Evolutionary conservation across 2,797 vertebrate species (phyloP).

Genomic region (Poeciliopsis infans): DNA sequence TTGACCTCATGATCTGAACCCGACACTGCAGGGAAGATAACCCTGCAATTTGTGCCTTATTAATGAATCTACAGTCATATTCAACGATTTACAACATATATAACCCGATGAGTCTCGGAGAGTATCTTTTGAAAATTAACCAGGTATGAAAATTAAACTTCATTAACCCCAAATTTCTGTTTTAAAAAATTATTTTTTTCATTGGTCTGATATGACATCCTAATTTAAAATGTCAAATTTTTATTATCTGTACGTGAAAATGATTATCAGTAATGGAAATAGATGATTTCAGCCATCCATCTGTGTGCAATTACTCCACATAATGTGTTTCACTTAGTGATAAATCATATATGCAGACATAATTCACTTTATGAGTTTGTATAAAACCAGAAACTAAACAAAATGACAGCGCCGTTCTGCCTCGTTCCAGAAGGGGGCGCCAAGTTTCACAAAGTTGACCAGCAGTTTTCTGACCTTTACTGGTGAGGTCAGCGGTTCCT

Average conservation of each 20-base stretch:
- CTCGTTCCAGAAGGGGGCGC: neutral
- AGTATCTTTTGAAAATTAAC: too few species aligned
- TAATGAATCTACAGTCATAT: neutral
- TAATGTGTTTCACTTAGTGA: neutral
- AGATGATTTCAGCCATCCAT: neutral
- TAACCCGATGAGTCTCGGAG: too few species aligned
- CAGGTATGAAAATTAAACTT: too few species aligned
- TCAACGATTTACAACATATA: neutral
- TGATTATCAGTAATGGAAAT: neutral
- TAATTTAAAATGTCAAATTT: neutral
- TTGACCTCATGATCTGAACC: neutral
- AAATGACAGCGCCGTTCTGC: neutral
- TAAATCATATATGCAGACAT: neutral
- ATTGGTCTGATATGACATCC: neutral
- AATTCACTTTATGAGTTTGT: neutral
- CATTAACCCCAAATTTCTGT: too few species aligned
- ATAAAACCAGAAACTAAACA: neutral
- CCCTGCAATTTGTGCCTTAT: neutral
- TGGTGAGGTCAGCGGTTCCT: neutral
- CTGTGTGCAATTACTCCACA: neutral
- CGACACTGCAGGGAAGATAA: neutral
- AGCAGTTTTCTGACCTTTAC: neutral
- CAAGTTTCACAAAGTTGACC: neutral
- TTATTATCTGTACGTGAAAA: neutral
- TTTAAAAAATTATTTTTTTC: neutral